phyloP scores from a whole-genome alignment of 2,888 invertebrate genomes.

The Hymenopus coronatus region DNA sequence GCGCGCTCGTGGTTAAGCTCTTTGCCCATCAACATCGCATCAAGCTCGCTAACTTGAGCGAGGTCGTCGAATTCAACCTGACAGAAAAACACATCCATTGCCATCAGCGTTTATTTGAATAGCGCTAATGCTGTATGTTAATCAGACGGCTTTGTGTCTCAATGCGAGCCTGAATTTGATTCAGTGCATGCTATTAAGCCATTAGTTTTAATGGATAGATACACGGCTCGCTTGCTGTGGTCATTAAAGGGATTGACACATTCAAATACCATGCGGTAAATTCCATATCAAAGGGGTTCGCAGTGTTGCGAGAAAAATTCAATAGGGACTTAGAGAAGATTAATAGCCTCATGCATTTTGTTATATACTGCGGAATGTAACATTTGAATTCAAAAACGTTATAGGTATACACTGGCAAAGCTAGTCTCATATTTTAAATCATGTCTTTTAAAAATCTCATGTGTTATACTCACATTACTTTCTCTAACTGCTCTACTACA shows the following conservation, averaged over 20 bases:
- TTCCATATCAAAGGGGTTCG: background rate
- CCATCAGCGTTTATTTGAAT: background rate
- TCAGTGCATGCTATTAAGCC: background rate
- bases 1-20: background rate
- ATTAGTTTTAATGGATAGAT: background rate
- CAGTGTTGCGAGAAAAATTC: background rate
- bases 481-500: no score
- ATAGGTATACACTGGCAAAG: no score
- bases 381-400: no score
- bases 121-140: background rate
- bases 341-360: no score
- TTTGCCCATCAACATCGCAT: slow-evolving; percentile 10
- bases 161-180: background rate
- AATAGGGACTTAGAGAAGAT: no score
- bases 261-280: background rate
- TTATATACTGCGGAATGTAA: no score
- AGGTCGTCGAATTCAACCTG: background rate
- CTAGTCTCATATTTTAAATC: no score
- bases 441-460: no score
- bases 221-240: background rate
- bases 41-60: background rate
- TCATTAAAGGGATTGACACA: background rate
- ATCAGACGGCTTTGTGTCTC: background rate
- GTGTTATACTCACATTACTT: no score
- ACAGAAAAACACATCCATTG: background rate